These are phyloP conservation scores for Alethe castanea DNA, from an alignment of 2,113 vertebrate genomes.

Conservation along the genomic window DNA sequence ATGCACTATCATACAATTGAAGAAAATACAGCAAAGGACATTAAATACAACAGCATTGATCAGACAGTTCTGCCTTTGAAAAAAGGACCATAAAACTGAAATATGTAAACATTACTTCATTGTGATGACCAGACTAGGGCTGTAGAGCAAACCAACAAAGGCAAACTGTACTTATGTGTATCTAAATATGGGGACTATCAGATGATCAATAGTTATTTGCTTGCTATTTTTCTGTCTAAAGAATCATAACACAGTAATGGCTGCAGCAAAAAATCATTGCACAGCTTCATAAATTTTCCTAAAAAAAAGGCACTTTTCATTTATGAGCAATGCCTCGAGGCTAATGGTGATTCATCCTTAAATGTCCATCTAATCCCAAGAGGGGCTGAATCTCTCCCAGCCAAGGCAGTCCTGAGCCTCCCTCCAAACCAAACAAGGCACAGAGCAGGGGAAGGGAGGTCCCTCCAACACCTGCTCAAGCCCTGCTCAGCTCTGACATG, in stretches of 20 bases:
- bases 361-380: neutral
- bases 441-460: neutral
- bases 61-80: neutral
- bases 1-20: neutral
- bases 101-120: neutral
- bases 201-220: slow-evolving; percentile 2
- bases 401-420: neutral
- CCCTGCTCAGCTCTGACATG: neutral
- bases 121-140: neutral
- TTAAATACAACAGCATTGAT: neutral
- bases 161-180: neutral
- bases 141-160: neutral
- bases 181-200: neutral
- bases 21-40: neutral
- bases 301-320: neutral
- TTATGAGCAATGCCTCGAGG: neutral
- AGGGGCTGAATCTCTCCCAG: neutral
- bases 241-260: neutral
- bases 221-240: slow-evolving; percentile 7
- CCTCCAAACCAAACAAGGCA: neutral
- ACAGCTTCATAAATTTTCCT: neutral
- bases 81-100: slow-evolving; percentile 11
- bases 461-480: neutral
- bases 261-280: neutral
- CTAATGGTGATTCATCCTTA: neutral